Base-by-base conservation (phyloP, 2,888 invertebrate genomes). In the Troides helena region DNA sequence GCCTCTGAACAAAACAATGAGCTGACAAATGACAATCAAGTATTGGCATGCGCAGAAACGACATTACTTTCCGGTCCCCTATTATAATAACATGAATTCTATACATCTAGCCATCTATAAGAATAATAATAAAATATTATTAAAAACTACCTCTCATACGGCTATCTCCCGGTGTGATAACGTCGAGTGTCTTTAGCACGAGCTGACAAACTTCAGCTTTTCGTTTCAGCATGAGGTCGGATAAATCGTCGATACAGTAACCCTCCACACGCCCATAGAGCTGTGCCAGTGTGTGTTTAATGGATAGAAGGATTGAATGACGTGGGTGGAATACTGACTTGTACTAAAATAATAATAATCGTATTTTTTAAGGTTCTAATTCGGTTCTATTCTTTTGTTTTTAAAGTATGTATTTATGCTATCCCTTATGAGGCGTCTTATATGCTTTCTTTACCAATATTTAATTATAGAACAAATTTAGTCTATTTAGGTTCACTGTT, bases 241-340 rank as follows among this genome's bases (percentile, higher is more conserved):
- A 95, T 59, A 97, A 88, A 74, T 96, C 95, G 43, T 95, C 95
- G 75, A 96, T 86, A 58, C 89, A 88, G 82, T 96, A 97, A 18
- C 95, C 96, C 69, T 95, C 94, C 0, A 95, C 95, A 66, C 96
- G 94, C 0, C 97, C 97, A 80, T 97, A 97, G 84, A 97, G 90
- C 85, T 97, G 97, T 18, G 95, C 94, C 69, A 97, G 88, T 25
- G 95, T 93, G 78, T 95, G 95, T 75, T 95, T 94, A 21, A 97
- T 78, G 1, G 94, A 94, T 0, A 95, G 93, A 77, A 96, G 93
- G 70, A 96, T 93, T 17, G 95, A 94, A 85, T 97, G 97, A 50
- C 94, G 94, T 0, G 97, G 96, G 89, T 98, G 97, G 72, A 98
- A 89, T 67, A 96, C 94, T 0, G 94, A 94, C 75, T 93, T 94